Conservation (phyloP, 2,888 invertebrate species). For the Theretra japonica region DNA sequence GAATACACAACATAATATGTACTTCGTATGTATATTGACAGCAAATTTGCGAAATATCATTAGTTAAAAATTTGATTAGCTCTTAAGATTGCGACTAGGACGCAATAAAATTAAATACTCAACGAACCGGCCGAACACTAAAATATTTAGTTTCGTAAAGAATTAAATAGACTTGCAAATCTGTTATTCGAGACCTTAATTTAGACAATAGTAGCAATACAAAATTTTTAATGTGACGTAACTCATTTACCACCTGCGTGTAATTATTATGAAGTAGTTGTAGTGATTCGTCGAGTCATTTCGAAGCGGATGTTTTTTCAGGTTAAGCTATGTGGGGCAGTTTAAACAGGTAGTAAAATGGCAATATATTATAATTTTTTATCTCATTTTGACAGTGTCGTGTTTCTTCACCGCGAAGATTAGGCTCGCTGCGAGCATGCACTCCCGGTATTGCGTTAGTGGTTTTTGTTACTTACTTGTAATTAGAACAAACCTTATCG, state of each 20-base stretch:
- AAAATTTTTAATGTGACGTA: conserved; percentile 41
- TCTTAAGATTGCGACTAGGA: conserved; percentile 13
- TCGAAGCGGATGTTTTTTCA: conserved; percentile 66
- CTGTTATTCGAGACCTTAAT: conserved; percentile 8
- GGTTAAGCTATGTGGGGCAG: conserved; percentile 67
- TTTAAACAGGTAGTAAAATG: conserved; percentile 50
- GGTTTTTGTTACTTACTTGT: background rate
- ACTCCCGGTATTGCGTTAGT: background rate
- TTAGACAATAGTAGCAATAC: conserved; percentile 32
- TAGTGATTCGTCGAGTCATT: conserved; percentile 53
- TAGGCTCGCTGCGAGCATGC: conserved; percentile 11
- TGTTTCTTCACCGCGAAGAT: conserved; percentile 26
- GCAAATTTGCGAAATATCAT: conserved; percentile 1
- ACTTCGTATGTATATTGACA: background rate
- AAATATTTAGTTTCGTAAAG: conserved; percentile 15
- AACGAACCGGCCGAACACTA: background rate
- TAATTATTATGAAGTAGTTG: conserved; percentile 48
- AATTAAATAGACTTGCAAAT: background rate
- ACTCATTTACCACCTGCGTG: conserved; percentile 40
- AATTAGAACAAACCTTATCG: background rate
- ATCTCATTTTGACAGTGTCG: conserved; percentile 52
- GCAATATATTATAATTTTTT: conserved; percentile 55
- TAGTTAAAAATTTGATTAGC: conserved; percentile 15
- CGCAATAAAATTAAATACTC: conserved; percentile 11
- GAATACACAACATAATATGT: background rate